These are phyloP conservation scores for Acropternis orthonyx DNA, from an alignment of 2,797 vertebrate species.

Conservation along the genomic window DNA sequence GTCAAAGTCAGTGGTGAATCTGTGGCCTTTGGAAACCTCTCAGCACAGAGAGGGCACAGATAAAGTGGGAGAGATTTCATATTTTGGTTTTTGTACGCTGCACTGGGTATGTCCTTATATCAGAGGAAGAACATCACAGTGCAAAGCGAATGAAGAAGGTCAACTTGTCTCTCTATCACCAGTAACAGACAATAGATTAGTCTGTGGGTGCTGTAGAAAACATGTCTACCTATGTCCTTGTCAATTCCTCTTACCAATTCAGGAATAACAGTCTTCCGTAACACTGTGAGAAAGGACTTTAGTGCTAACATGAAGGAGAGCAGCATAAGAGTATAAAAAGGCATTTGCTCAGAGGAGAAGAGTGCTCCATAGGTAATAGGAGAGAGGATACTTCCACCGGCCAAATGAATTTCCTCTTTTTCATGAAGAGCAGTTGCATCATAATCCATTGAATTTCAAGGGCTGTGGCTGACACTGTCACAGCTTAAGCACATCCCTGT, in stretches of 20 bases:
- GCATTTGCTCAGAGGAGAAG: neutral
- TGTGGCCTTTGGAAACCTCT: neutral
- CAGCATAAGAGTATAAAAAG: neutral
- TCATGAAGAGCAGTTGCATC: neutral
- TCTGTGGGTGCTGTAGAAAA: neutral
- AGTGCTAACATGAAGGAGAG: neutral
- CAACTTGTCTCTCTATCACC: neutral
- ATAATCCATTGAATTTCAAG: neutral
- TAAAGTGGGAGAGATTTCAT: neutral
- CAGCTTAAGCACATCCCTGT: neutral
- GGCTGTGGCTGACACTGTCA: neutral
- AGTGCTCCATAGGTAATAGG: neutral
- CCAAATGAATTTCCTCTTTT: neutral
- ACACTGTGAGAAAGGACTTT: neutral
- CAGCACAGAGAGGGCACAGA: neutral
- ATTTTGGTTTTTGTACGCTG: neutral
- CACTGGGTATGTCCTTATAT: neutral
- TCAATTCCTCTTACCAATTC: neutral
- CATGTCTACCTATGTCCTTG: neutral
- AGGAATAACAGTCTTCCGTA: neutral
- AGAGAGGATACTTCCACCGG: neutral
- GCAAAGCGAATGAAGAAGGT: neutral
- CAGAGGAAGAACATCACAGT: neutral
- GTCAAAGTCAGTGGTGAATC: neutral
- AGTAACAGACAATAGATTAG: neutral